A percentile compares a stretch with the other conserved stretches of the same genome.
phyloP scores from a whole-genome alignment of 2,797 vertebrate genomes.

The Tapirus indicus region DNA sequence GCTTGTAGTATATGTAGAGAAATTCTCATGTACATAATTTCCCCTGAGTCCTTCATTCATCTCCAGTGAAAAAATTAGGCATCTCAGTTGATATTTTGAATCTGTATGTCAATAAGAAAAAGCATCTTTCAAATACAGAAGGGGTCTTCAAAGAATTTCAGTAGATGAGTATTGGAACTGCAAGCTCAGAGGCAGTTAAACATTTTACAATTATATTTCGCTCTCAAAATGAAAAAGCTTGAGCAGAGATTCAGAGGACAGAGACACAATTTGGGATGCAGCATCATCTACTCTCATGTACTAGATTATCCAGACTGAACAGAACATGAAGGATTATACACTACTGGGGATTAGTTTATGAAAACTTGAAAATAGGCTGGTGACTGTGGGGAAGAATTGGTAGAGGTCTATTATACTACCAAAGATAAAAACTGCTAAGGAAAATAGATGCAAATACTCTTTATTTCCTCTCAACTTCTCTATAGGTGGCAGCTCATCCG shows the following conservation, averaged over 20 bases:
- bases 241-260: background rate
- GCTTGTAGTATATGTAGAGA: background rate
- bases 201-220: background rate
- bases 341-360: background rate
- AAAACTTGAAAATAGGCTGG: background rate
- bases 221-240: background rate
- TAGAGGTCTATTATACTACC: background rate
- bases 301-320: background rate
- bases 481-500: conserved; percentile 76
- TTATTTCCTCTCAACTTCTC: conserved; percentile 78
- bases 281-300: background rate
- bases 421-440: conserved; percentile 66
- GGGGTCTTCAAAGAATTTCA: background rate
- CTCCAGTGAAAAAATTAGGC: background rate
- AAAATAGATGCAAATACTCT: conserved; percentile 54
- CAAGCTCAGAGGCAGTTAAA: background rate
- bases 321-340: rapidly evolving
- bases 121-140: background rate
- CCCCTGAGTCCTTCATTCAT: background rate
- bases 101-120: background rate
- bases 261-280: rapidly evolving
- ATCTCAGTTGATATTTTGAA: background rate
- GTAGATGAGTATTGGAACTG: background rate
- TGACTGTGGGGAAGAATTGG: background rate
- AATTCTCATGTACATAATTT: background rate